Evolutionary conservation across 2,113 vertebrate genomes (phyloP), one percentile per base, ranked within the genome.

Genomic region (Puma concolor): DNA sequence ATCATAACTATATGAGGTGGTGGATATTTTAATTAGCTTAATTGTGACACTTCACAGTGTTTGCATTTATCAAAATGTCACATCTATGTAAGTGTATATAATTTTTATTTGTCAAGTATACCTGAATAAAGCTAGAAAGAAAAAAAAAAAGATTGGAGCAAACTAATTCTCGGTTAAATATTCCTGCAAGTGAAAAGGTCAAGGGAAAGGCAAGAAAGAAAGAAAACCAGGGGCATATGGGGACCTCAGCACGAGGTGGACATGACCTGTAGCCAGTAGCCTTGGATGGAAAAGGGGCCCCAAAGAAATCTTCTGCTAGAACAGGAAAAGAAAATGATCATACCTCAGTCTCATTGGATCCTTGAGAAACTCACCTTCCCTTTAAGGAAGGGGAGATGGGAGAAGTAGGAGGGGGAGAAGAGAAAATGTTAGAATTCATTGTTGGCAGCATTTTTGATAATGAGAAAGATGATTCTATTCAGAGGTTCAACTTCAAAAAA

Each of bases 81-180:
- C 13, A 71, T 17, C 33, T 74, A 25, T 76, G 25, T 72, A 81
- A 63, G 79, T 50, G 41, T 33, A 89, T 74, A 64, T 3, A 44
- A 29, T 60, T 44, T 88, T 71, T 60, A 33, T 90, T 90, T 89
- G 11, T 84, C 69, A 85, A 77, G 5, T 77, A 85, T 84, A 12
- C 60, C 19, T 89, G 33, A 71, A 2, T 84, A 85, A 90, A 67
- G 7, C 38, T 69, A 93, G 60, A 71, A 71, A 71, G 64, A 63
- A 52, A 92, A 85, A 83, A 36, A 87, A 85, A 84, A 88, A 85
- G 81, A 76, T 9, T 0, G n/a, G 33, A 91, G 63, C 29, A 67
- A 95, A 71, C 23, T 96, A 81, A 81, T 98, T 98, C 87, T 94
- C 93, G 95, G 91, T 0, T 27, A 97, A 91, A 71, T 90, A 95